These are phyloP conservation scores for Platysternon megacephalum DNA, from an alignment of 2,113 vertebrate species.

Conservation along the genomic window DNA sequence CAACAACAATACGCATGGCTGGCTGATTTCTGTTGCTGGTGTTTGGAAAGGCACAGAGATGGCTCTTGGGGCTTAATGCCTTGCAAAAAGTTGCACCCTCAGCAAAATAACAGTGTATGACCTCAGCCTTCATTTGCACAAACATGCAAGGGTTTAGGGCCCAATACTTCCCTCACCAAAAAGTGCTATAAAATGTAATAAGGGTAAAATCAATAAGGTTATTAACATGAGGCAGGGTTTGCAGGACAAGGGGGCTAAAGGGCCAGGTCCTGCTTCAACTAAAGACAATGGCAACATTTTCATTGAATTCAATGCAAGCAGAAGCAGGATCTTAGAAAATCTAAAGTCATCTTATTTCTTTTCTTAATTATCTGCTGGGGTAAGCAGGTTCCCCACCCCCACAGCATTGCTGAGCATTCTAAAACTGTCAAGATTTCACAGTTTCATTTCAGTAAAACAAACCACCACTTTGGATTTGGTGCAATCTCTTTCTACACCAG, in stretches of 20 bases:
- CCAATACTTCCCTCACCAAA: background rate
- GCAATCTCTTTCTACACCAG: background rate
- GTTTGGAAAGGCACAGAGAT: background rate
- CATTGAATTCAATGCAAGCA: background rate
- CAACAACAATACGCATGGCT: background rate
- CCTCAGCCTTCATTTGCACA: background rate
- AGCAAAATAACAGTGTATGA: background rate
- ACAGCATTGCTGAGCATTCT: background rate
- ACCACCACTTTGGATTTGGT: background rate
- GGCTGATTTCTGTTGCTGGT: background rate
- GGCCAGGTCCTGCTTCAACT: background rate
- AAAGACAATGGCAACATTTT: background rate
- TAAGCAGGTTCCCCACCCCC: background rate
- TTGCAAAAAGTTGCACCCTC: background rate
- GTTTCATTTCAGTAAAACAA: background rate
- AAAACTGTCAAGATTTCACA: background rate
- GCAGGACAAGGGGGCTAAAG: background rate
- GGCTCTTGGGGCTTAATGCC: background rate
- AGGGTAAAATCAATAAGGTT: background rate
- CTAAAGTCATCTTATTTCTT: background rate
- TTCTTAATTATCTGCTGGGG: background rate
- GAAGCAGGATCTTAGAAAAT: background rate
- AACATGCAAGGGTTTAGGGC: background rate
- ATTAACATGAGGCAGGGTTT: background rate
- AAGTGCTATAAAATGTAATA: background rate